Percentiles rank a stretch among this genome's conserved stretches.
These are phyloP conservation scores for Embiotoca jacksoni DNA, from an alignment of 2,113 vertebrate genomes.

Conservation along the genomic window DNA sequence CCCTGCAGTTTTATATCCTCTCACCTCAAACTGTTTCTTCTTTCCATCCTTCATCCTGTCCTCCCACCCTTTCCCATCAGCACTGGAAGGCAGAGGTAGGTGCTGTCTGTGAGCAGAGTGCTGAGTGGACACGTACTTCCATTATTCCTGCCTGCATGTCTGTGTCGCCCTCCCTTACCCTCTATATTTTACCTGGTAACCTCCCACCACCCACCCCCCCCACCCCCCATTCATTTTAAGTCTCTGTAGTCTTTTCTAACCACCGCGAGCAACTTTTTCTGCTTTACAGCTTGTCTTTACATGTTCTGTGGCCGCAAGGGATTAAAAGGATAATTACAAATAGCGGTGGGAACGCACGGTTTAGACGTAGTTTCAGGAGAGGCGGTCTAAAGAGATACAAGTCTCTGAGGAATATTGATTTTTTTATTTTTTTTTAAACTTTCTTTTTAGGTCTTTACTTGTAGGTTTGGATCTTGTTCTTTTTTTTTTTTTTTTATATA, in stretches of 20 bases:
- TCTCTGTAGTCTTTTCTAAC: not conserved
- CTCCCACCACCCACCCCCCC: not conserved
- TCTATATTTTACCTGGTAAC: not conserved
- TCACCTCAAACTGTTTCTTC: slow-evolving; percentile 73
- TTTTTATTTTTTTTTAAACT: too few species aligned
- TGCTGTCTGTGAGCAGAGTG: slow-evolving; percentile 64
- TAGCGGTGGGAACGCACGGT: not conserved
- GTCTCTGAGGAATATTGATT: too few species aligned
- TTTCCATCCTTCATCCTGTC: slow-evolving; percentile 63
- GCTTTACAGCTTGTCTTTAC: not conserved
- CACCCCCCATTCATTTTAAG: not conserved
- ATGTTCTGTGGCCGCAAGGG: not conserved
- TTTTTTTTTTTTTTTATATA: too few species aligned
- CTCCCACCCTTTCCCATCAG: slow-evolving; percentile 79
- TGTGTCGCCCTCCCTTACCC: slow-evolving; percentile 12
- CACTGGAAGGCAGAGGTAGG: slow-evolving; percentile 94
- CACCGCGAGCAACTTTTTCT: slow-evolving; percentile 12
- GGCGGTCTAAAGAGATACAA: too few species aligned
- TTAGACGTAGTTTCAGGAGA: not conserved
- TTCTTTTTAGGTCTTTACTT: too few species aligned
- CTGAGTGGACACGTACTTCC: slow-evolving; percentile 45
- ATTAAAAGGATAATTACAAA: not conserved
- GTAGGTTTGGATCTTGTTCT: too few species aligned
- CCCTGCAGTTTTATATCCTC: slow-evolving; percentile 46
- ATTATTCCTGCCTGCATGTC: slow-evolving; percentile 62